A percentile compares a stretch with the other conserved stretches of the same genome.
Conservation (phyloP, 37 sponge, comb jelly and placozoan species). For the Beroe forskalii region DNA sequence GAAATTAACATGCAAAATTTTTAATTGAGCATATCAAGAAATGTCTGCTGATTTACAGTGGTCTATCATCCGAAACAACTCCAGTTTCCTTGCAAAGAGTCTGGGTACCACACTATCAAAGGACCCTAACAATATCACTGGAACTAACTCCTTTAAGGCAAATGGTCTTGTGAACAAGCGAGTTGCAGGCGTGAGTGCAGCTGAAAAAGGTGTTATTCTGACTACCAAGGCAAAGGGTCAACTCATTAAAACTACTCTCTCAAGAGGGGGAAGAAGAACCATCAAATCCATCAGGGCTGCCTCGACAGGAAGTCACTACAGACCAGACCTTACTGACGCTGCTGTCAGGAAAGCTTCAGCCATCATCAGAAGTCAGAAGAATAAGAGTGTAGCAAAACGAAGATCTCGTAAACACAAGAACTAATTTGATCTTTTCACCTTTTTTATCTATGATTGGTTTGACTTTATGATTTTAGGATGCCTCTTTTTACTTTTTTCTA, state of each 20-base stretch:
- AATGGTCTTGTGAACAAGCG: slow-evolving; percentile 12
- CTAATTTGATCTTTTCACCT: not conserved
- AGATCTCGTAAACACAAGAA: slow-evolving; percentile 42
- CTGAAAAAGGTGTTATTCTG: slow-evolving; percentile 28
- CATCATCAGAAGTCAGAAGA: slow-evolving; percentile 27
- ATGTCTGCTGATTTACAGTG: slow-evolving; percentile 55
- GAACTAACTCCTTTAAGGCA: not conserved
- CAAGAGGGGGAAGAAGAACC: slow-evolving; percentile 4
- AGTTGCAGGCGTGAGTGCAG: not conserved
- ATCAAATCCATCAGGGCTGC: slow-evolving; percentile 34
- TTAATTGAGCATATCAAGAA: too few species aligned
- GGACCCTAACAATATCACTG: slow-evolving; percentile 26
- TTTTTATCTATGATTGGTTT: too few species aligned
- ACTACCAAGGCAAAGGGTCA: slow-evolving; percentile 35
- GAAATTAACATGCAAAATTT: too few species aligned
- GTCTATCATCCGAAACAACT: slow-evolving; percentile 24
- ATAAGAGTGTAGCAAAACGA: slow-evolving; percentile 10
- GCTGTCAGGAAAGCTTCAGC: slow-evolving; percentile 25
- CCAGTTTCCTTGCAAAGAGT: slow-evolving; percentile 1
- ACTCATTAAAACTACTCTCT: not conserved
- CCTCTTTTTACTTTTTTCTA: too few species aligned
- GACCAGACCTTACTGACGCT: slow-evolving; percentile 21
- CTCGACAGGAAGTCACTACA: not conserved
- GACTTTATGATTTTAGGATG: too few species aligned
- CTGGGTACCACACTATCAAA: slow-evolving; percentile 29